Evolutionary conservation across 1,140 invertebrate genomes (phyloP).

Genomic region (Nebria ingens): DNA sequence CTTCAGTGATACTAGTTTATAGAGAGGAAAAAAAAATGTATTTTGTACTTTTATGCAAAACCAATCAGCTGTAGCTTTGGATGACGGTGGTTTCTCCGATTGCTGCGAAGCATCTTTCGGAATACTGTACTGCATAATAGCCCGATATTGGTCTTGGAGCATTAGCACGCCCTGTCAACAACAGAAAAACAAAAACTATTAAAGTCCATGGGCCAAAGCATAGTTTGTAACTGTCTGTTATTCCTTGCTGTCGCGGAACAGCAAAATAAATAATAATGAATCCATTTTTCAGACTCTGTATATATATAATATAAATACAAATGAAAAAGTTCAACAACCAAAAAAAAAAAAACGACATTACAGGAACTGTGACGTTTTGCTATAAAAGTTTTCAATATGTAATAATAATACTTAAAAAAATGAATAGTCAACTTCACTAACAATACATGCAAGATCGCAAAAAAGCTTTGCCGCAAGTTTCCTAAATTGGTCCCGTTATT

Average conservation of each 20-base stretch:
- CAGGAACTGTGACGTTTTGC: slow-evolving; percentile 3
- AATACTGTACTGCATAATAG: slow-evolving; percentile 61
- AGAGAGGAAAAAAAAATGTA: neutral
- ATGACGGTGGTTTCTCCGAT: slow-evolving; percentile 40
- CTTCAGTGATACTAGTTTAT: neutral
- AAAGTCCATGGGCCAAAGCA: slow-evolving; percentile 19
- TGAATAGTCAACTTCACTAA: neutral
- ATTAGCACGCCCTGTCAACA: slow-evolving; percentile 53
- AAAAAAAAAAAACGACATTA: neutral
- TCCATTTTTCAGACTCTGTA: neutral
- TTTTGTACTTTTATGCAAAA: slow-evolving; percentile 51
- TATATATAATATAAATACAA: neutral
- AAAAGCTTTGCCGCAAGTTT: slow-evolving; percentile 5
- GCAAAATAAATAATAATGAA: no score
- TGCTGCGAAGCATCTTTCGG: slow-evolving; percentile 40
- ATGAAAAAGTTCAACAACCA: neutral
- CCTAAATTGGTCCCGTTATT: no score
- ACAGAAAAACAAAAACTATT: slow-evolving; percentile 25
- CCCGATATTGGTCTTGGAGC: slow-evolving; percentile 58
- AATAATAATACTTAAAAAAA: neutral
- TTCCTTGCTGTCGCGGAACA: slow-evolving; percentile 8
- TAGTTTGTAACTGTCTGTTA: slow-evolving; percentile 36
- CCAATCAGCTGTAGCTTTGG: slow-evolving; percentile 51
- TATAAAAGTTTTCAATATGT: neutral
- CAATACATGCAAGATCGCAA: no score